Evolutionary conservation across 1,140 invertebrate species (phyloP).

Genomic region (Atta colombica): DNA sequence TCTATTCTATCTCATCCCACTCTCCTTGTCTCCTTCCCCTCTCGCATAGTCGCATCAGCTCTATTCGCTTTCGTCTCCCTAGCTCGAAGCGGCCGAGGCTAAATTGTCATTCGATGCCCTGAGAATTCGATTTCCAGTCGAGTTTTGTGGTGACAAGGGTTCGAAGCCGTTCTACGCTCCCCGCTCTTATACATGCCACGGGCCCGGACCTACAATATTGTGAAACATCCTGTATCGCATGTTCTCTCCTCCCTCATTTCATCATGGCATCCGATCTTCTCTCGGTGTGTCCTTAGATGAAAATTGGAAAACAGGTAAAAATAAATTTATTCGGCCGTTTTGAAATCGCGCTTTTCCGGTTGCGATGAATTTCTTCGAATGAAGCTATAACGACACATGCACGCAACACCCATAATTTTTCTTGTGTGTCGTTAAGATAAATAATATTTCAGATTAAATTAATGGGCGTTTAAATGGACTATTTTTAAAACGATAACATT

Average conservation of each 20-base stretch:
- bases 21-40: neutral
- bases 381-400: neutral
- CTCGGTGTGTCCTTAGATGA: slow-evolving; percentile 49
- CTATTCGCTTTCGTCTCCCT: slow-evolving; percentile 21
- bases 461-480: neutral
- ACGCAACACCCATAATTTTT: slow-evolving; percentile 2
- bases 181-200: neutral
- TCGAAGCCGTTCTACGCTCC: neutral
- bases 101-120: slow-evolving; percentile 86
- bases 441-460: neutral
- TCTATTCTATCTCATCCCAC: slow-evolving; percentile 1
- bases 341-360: slow-evolving; percentile 36
- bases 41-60: slow-evolving; percentile 10
- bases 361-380: neutral
- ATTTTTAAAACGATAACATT: neutral
- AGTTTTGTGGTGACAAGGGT: slow-evolving; percentile 77
- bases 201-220: slow-evolving; percentile 69
- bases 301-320: slow-evolving; percentile 73
- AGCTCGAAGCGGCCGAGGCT: slow-evolving; percentile 80
- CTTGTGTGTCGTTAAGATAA: neutral
- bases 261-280: slow-evolving; percentile 54
- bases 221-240: slow-evolving; percentile 71
- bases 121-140: slow-evolving; percentile 85
- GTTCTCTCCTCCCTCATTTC: neutral
- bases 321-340: slow-evolving; percentile 16